Conservation (phyloP, 2,113 vertebrate species). For the Genyomyrus donnyi region DNA sequence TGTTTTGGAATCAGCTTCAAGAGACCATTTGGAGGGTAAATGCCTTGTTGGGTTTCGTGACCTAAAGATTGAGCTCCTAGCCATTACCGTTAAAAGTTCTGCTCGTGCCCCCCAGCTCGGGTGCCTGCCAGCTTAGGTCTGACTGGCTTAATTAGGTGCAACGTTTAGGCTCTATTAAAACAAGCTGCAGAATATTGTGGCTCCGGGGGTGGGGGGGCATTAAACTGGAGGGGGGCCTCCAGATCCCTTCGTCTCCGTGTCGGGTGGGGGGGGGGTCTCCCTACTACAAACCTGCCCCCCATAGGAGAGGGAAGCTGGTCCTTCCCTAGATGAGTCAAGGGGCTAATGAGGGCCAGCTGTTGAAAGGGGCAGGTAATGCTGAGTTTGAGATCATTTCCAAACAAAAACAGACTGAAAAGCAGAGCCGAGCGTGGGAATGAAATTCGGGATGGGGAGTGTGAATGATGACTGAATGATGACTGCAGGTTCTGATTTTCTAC, state of each 20-base stretch:
- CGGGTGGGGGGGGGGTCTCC: not conserved
- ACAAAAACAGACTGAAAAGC: not conserved
- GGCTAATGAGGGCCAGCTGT: slow-evolving; percentile 50
- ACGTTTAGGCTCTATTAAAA: slow-evolving; percentile 7
- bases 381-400: not conserved
- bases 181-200: not conserved
- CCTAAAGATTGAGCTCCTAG: not conserved
- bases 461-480: not conserved
- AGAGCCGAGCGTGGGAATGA: not conserved
- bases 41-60: not conserved
- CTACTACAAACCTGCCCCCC: slow-evolving; percentile 15
- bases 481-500: not conserved
- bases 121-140: not conserved
- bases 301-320: slow-evolving; percentile 24
- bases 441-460: not conserved
- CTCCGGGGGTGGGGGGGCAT: not conserved
- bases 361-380: slow-evolving; percentile 5
- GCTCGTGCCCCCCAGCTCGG: not conserved
- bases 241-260: not conserved
- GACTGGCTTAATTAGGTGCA: slow-evolving; percentile 11
- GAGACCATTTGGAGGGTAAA: not conserved
- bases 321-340: slow-evolving; percentile 23
- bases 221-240: not conserved
- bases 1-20: not conserved
- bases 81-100: not conserved